Conservation (phyloP, 2,113 vertebrate species). For the Alexandromys fortis region DNA sequence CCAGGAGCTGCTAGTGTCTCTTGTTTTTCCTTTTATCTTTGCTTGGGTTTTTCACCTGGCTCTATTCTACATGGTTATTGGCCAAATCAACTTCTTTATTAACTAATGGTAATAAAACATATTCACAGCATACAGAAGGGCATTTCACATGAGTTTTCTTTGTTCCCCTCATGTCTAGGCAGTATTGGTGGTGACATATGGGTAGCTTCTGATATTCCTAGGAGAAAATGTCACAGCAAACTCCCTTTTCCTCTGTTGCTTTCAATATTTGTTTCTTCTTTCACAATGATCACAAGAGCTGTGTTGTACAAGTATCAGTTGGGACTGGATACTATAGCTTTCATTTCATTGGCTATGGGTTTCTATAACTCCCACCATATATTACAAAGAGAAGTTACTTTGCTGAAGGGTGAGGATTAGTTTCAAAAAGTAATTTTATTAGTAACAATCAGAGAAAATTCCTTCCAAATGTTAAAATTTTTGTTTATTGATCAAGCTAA, state of each 20-base stretch:
- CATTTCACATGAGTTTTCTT: too few relatives aligned
- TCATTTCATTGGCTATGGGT: too few relatives aligned
- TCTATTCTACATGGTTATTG: too few relatives aligned
- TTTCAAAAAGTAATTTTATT: not conserved
- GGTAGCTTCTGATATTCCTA: not conserved
- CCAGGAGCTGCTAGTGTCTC: too few relatives aligned
- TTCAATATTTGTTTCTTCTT: not conserved
- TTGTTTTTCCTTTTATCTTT: too few relatives aligned
- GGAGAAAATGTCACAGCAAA: not conserved
- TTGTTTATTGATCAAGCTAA: not conserved
- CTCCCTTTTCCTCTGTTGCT: not conserved
- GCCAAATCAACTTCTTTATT: too few relatives aligned
- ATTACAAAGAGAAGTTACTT: not conserved
- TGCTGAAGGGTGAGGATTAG: not conserved
- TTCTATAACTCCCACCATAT: not conserved
- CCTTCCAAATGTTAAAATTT: not conserved
- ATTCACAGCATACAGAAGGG: too few relatives aligned
- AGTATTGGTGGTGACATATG: not conserved
- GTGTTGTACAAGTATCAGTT: too few relatives aligned
- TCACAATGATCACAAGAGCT: not conserved
- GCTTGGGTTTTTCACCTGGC: too few relatives aligned
- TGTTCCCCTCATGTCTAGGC: not conserved
- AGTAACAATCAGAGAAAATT: not conserved
- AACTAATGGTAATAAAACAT: too few relatives aligned
- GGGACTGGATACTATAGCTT: not conserved